A percentile compares a stretch with the other conserved stretches of the same genome.
Evolutionary conservation across 2,888 invertebrate species (phyloP).

Genomic region (Synergus itoensis): DNA sequence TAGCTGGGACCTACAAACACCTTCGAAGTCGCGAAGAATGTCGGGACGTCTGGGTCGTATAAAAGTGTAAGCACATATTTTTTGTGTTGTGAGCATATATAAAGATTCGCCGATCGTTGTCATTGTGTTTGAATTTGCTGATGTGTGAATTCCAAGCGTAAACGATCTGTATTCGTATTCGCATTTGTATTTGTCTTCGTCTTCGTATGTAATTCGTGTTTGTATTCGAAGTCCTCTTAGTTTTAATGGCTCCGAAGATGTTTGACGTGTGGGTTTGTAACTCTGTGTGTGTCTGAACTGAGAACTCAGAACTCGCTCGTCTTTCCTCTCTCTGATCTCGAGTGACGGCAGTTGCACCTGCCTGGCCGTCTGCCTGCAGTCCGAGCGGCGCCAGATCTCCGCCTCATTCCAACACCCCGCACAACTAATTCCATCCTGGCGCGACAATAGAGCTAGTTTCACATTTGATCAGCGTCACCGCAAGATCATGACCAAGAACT

Average conservation of each 20-base stretch:
- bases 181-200: not conserved
- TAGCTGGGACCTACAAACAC: not conserved
- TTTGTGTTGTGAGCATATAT: not conserved
- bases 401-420: conserved; percentile 57
- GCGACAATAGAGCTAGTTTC: conserved; percentile 40
- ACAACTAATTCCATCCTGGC: conserved; percentile 55
- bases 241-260: conserved; percentile 11
- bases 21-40: not conserved
- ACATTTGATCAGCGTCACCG: conserved; percentile 38
- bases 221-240: conserved; percentile 13
- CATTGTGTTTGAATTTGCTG: not conserved
- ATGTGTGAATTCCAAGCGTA: not conserved
- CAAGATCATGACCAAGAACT: conserved; percentile 15
- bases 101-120: not conserved
- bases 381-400: conserved; percentile 58
- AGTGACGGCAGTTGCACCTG: conserved; percentile 61
- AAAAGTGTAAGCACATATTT: too few species aligned
- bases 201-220: not conserved
- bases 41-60: not conserved
- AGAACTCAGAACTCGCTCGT: conserved; percentile 25
- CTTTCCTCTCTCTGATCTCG: conserved; percentile 47
- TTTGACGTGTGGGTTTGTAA: not conserved
- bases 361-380: conserved; percentile 62
- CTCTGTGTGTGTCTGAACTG: conserved; percentile 5
- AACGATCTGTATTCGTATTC: not conserved